A percentile compares a stretch with the other conserved stretches of the same genome.
Evolutionary conservation across 2,888 invertebrate genomes (phyloP).

Genomic region (Tachina grossa): DNA sequence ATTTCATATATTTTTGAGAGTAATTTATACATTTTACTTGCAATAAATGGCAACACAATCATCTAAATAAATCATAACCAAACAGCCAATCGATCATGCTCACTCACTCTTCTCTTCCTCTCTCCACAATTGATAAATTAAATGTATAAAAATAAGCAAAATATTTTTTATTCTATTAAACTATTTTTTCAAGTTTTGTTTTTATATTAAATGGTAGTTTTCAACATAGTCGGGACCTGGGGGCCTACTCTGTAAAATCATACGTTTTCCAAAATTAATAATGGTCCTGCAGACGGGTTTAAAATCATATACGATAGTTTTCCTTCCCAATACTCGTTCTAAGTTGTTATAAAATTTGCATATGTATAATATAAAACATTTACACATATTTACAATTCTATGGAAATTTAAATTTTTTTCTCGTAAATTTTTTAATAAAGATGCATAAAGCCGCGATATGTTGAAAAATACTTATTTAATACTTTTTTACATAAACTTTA

Average conservation of each 20-base stretch:
- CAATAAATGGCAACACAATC: slow-evolving; percentile 64
- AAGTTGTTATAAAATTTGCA: too few species aligned
- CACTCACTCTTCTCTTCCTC: slow-evolving; percentile 8
- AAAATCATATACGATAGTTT: too few species aligned
- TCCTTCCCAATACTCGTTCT: too few species aligned
- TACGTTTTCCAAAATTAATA: too few species aligned
- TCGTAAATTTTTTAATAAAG: not conserved
- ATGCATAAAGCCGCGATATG: not conserved
- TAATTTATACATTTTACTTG: slow-evolving; percentile 71
- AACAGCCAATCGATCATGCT: slow-evolving; percentile 27
- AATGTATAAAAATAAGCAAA: slow-evolving; percentile 12
- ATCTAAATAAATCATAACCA: slow-evolving; percentile 46
- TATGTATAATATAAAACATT: too few species aligned
- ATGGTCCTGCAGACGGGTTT: too few species aligned
- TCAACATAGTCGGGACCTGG: slow-evolving; percentile 3
- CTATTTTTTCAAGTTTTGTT: not conserved
- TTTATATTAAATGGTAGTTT: slow-evolving; percentile 11
- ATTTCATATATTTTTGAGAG: slow-evolving; percentile 71
- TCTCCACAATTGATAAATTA: not conserved
- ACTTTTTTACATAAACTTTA: not conserved
- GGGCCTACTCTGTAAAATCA: too few species aligned
- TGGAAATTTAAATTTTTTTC: too few species aligned
- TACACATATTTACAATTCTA: too few species aligned
- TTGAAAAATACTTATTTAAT: slow-evolving; percentile 4
- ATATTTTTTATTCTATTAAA: not conserved